Conservation (phyloP, 2,797 vertebrate genomes). For the Austrolebias charrua region DNA sequence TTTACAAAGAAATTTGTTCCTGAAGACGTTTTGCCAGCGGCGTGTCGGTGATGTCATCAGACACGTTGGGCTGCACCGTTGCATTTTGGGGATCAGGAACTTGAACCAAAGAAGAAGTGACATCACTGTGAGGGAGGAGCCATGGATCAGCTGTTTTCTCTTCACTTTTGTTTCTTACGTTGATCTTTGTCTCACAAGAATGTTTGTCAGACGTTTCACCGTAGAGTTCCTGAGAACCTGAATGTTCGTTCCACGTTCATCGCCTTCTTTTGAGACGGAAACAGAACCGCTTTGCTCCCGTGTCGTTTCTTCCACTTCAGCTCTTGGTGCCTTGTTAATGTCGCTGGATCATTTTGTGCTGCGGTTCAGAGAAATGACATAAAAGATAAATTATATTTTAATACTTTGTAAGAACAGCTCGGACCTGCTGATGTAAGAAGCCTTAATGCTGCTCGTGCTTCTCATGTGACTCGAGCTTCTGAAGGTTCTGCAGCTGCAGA, state of each 20-base stretch:
- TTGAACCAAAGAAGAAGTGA: slow-evolving; percentile 30
- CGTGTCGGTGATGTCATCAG: neutral
- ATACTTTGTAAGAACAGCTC: too few relatives aligned
- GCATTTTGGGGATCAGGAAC: slow-evolving; percentile 32
- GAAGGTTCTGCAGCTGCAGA: too few relatives aligned
- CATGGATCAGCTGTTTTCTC: slow-evolving; percentile 28
- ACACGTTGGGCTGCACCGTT: slow-evolving; percentile 40
- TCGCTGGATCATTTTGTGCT: too few relatives aligned
- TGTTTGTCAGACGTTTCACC: neutral
- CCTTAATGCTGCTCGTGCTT: too few relatives aligned
- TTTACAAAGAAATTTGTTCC: slow-evolving; percentile 4
- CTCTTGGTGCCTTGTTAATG: too few relatives aligned
- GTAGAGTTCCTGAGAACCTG: slow-evolving; percentile 11
- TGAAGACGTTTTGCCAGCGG: slow-evolving; percentile 26
- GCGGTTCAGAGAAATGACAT: too few relatives aligned
- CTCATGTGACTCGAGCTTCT: too few relatives aligned
- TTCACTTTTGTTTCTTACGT: neutral
- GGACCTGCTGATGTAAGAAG: too few relatives aligned
- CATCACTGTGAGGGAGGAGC: slow-evolving; percentile 26
- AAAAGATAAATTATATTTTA: too few relatives aligned
- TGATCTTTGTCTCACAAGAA: neutral
- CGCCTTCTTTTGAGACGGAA: too few relatives aligned
- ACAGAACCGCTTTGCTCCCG: slow-evolving; percentile 40
- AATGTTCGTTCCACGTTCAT: too few relatives aligned
- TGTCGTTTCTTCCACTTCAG: slow-evolving; percentile 1